A percentile compares a stretch with the other conserved stretches of the same genome.
phyloP scores from a whole-genome alignment of 1,140 invertebrate species.

The Metopolophium dirhodum region DNA sequence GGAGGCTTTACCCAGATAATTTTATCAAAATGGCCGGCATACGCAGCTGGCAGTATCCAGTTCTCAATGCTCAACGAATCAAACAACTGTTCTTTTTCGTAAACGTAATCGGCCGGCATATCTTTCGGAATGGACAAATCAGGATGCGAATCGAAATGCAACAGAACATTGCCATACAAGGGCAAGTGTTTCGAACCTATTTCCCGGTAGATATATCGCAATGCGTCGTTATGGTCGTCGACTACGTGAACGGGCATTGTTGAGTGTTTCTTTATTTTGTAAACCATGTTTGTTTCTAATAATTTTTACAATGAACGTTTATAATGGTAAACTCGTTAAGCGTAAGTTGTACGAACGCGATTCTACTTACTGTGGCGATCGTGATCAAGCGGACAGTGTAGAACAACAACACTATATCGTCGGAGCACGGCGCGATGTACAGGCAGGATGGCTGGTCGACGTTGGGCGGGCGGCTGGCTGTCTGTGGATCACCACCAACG shows the following conservation, averaged over 20 bases:
- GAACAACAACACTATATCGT: neutral
- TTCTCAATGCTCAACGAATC: conserved; percentile 83
- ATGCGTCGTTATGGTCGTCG: conserved; percentile 64
- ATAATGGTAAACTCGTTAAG: neutral
- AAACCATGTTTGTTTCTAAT: conserved; percentile 50
- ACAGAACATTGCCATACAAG: conserved; percentile 73
- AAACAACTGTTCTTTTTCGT: conserved; percentile 69
- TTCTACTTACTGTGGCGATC: conserved; percentile 21
- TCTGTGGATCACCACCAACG: neutral
- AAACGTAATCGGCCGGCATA: conserved; percentile 75
- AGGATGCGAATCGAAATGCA: conserved; percentile 92
- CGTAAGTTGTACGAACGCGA: neutral
- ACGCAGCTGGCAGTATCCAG: conserved; percentile 88
- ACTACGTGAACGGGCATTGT: conserved; percentile 76
- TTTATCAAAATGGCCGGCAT: conserved; percentile 81
- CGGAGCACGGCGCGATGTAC: neutral
- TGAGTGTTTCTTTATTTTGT: conserved; percentile 61
- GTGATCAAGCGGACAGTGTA: neutral
- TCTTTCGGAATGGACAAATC: conserved; percentile 83
- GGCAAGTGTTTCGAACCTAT: conserved; percentile 84
- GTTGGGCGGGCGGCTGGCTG: neutral
- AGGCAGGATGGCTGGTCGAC: neutral
- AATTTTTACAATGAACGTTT: conserved; percentile 38
- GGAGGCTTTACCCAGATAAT: conserved; percentile 88
- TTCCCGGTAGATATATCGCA: conserved; percentile 80